These are phyloP conservation scores for Scyliorhinus canicula DNA, from an alignment of 2,797 vertebrate genomes.

Conservation along the genomic window DNA sequence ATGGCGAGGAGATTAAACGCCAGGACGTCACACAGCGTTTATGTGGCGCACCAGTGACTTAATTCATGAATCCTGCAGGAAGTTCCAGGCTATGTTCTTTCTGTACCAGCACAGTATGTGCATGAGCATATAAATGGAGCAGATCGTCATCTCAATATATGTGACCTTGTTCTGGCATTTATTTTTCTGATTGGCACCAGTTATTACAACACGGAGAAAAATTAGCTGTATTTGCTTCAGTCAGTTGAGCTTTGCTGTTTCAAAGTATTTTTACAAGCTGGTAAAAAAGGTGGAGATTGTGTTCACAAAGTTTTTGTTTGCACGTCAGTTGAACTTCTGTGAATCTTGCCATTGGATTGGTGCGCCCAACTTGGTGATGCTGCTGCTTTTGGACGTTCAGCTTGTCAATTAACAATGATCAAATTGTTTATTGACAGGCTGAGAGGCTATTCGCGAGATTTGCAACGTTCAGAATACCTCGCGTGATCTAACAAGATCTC, in stretches of 20 bases:
- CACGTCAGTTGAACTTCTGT: not conserved
- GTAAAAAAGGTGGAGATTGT: not conserved
- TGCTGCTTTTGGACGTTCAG: too few species aligned
- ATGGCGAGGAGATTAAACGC: too few species aligned
- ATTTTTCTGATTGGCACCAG: not conserved
- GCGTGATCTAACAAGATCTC: too few species aligned
- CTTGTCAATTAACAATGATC: too few species aligned
- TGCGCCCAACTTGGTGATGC: too few species aligned
- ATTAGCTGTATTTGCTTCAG: not conserved
- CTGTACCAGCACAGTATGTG: not conserved
- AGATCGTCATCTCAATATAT: not conserved
- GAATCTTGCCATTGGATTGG: not conserved
- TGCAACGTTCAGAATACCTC: too few species aligned
- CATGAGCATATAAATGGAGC: not conserved
- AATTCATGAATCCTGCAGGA: too few species aligned
- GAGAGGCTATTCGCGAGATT: too few species aligned
- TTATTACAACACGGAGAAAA: not conserved
- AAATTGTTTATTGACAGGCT: too few species aligned
- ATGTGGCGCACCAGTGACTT: too few species aligned
- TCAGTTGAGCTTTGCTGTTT: not conserved
- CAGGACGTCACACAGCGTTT: too few species aligned
- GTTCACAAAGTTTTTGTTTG: not conserved
- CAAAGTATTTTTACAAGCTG: not conserved
- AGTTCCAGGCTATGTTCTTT: not conserved
- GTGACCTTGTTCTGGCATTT: not conserved